Evolutionary conservation across 1,140 invertebrate species (phyloP).

Genomic region (Andrena cerasifolii): DNA sequence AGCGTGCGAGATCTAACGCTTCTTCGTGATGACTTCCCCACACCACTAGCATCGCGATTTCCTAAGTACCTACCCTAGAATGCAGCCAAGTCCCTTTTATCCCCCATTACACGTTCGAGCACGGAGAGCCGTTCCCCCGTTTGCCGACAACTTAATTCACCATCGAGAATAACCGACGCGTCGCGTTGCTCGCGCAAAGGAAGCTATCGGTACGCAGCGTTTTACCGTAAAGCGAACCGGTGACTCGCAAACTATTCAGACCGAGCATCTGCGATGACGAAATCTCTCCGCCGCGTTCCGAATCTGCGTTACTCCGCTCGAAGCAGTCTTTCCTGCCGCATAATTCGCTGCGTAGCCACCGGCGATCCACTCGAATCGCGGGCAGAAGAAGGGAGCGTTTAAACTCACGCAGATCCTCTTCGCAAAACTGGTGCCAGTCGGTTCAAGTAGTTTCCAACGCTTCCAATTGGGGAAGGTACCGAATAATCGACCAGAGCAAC

Average conservation of each 20-base stretch:
- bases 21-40: constrained; percentile 78
- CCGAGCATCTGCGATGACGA: constrained; percentile 59
- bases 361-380: constrained; percentile 46
- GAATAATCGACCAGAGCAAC: too few species aligned
- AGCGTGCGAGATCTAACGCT: constrained; percentile 70
- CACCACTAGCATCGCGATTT: constrained; percentile 51
- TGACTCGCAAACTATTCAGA: constrained; percentile 61
- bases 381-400: background rate
- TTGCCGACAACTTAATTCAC: constrained; percentile 19
- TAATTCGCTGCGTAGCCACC: constrained; percentile 48
- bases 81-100: too few species aligned
- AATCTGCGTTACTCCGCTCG: constrained; percentile 55
- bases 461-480: too few species aligned
- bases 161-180: constrained; percentile 24
- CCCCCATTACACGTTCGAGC: background rate
- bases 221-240: constrained; percentile 31
- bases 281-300: constrained; percentile 52
- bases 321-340: constrained; percentile 17
- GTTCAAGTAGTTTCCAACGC: too few species aligned
- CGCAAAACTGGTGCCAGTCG: too few species aligned
- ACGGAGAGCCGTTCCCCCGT: constrained; percentile 1
- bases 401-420: too few species aligned
- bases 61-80: too few species aligned
- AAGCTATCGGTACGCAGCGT: constrained; percentile 45
- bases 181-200: constrained; percentile 12